Evolutionary conservation across 2,113 vertebrate species (phyloP).

Genomic region (Cygnus atratus): DNA sequence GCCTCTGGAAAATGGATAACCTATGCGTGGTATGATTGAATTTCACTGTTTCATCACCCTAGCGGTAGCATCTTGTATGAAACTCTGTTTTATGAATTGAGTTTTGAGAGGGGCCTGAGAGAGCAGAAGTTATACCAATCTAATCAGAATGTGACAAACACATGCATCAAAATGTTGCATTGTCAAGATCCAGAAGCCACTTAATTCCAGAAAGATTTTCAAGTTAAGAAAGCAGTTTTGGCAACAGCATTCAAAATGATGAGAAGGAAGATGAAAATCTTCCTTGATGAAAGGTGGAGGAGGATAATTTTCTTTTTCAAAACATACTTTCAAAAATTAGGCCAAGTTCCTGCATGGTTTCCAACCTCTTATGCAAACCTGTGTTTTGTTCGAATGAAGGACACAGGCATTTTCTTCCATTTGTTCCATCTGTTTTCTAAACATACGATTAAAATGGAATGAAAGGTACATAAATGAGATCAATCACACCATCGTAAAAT

Average conservation of each 20-base stretch:
- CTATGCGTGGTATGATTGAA: constrained; percentile 53
- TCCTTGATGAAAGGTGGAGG: too few relatives aligned
- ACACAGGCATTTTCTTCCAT: neutral
- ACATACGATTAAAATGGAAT: neutral
- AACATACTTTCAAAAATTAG: neutral
- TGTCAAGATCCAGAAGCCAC: constrained; percentile 60
- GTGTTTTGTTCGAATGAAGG: neutral
- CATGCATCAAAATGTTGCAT: constrained; percentile 65
- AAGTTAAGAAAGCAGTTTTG: constrained; percentile 17
- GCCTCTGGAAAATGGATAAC: constrained; percentile 62
- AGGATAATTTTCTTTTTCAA: neutral
- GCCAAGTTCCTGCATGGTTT: neutral
- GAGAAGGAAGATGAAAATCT: constrained; percentile 8
- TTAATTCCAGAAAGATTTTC: constrained; percentile 63
- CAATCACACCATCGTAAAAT: constrained; percentile 14
- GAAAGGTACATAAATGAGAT: neutral
- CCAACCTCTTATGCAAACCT: neutral
- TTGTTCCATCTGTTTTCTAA: neutral
- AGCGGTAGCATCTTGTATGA: constrained; percentile 61
- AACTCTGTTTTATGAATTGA: constrained; percentile 58
- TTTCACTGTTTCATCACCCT: constrained; percentile 64
- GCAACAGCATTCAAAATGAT: constrained; percentile 6
- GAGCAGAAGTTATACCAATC: constrained; percentile 59
- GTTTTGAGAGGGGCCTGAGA: constrained; percentile 62
- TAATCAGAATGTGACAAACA: constrained; percentile 67